Evolutionary conservation across 2,797 vertebrate species (phyloP).

Genomic region (Lepus townsendii): DNA sequence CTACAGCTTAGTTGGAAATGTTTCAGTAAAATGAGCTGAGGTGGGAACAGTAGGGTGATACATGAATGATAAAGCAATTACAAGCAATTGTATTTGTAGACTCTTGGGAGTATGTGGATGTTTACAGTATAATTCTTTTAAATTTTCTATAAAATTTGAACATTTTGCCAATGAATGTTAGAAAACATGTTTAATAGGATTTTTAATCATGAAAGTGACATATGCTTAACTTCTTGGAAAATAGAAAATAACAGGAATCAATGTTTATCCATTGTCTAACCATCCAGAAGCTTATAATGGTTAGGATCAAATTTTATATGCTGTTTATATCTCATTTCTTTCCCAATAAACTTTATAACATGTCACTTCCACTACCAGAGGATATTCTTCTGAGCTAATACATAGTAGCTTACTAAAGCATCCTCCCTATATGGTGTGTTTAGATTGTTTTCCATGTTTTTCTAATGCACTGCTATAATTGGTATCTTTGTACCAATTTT

Average conservation of each 20-base stretch:
- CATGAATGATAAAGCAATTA: not conserved
- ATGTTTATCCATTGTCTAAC: not conserved
- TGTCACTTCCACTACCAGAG: not conserved
- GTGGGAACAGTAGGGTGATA: not conserved
- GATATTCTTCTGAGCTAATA: not conserved
- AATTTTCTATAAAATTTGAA: not conserved
- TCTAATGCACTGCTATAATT: not conserved
- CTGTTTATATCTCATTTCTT: not conserved
- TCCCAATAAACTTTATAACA: not conserved
- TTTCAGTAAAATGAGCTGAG: not conserved
- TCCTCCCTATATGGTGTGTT: not conserved
- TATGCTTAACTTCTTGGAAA: slow-evolving; percentile 17
- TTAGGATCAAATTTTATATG: not conserved
- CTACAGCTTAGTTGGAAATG: not conserved
- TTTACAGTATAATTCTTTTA: not conserved
- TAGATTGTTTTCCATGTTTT: not conserved
- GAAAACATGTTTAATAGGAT: not conserved
- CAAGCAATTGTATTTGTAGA: not conserved
- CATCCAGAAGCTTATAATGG: not conserved
- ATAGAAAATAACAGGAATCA: slow-evolving; percentile 6
- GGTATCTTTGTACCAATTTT: not conserved
- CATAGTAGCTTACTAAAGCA: not conserved
- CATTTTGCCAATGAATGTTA: not conserved
- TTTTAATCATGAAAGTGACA: not conserved
- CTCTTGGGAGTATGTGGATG: not conserved